phyloP scores from a whole-genome alignment of 1,140 invertebrate genomes.

The Sycophaga agraensis region DNA sequence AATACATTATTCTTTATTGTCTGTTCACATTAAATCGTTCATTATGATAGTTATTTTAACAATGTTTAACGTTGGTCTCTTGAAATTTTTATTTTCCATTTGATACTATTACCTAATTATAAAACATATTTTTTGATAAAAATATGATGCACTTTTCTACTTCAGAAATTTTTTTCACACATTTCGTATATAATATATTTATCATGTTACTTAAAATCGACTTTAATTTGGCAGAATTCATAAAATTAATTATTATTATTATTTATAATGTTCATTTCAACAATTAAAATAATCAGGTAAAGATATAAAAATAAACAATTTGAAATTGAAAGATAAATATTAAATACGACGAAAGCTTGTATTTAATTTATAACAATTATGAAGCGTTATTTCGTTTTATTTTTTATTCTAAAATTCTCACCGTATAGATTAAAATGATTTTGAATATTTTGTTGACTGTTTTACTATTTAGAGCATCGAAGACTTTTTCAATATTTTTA shows the following conservation, averaged over 20 bases:
- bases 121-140: too few species aligned
- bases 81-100: not conserved
- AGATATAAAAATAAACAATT: too few species aligned
- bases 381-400: not conserved
- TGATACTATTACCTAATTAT: not conserved
- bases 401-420: not conserved
- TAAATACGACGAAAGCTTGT: too few species aligned
- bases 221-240: not conserved
- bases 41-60: slow-evolving; percentile 44
- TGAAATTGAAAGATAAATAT: too few species aligned
- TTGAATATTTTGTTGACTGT: not conserved
- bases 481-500: slow-evolving; percentile 4
- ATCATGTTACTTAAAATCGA: not conserved
- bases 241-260: not conserved
- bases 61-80: slow-evolving; percentile 18
- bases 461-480: slow-evolving; percentile 17
- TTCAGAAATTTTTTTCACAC: not conserved
- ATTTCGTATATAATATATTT: not conserved
- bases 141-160: too few species aligned
- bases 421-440: not conserved
- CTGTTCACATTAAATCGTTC: slow-evolving; percentile 56
- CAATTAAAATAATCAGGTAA: too few species aligned
- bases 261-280: not conserved
- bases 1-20: slow-evolving; percentile 51
- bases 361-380: too few species aligned